These are phyloP conservation scores for Sebastes kiyomatsui DNA, from an alignment of 2,797 vertebrate genomes.

Conservation along the genomic window DNA sequence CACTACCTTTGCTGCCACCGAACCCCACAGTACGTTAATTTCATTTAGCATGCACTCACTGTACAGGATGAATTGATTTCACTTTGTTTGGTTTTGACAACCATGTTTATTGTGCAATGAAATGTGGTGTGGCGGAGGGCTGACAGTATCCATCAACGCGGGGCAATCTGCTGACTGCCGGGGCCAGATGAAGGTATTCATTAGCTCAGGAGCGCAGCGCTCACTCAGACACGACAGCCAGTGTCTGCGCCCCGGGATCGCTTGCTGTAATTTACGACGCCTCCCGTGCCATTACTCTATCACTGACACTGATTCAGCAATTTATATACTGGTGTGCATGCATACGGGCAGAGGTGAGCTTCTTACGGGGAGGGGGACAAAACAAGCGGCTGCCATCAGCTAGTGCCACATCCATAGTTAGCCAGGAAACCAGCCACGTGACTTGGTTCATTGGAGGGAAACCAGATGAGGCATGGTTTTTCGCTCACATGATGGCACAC, in stretches of 20 bases:
- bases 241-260: slow-evolving; percentile 89
- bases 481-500: slow-evolving; percentile 42
- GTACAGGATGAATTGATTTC: slow-evolving; percentile 99
- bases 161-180: slow-evolving; percentile 98
- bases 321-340: slow-evolving; percentile 92
- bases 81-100: slow-evolving; percentile 98
- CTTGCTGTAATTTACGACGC: slow-evolving; percentile 92
- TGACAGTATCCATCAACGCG: slow-evolving; percentile 98
- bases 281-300: slow-evolving; percentile 91
- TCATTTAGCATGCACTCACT: slow-evolving; percentile 98
- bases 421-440: slow-evolving; percentile 76
- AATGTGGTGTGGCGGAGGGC: slow-evolving; percentile 94
- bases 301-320: slow-evolving; percentile 96
- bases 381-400: slow-evolving; percentile 78
- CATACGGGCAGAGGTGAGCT: slow-evolving; percentile 88
- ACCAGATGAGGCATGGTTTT: slow-evolving; percentile 64
- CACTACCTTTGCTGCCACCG: slow-evolving; percentile 85
- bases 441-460: slow-evolving; percentile 71
- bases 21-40: slow-evolving; percentile 94
- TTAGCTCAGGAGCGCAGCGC: slow-evolving; percentile 93
- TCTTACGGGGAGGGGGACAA: slow-evolving; percentile 75
- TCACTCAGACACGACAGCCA: slow-evolving; percentile 89
- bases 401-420: slow-evolving; percentile 78
- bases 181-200: slow-evolving; percentile 99
- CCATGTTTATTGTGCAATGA: slow-evolving; percentile 99